Percentiles rank a stretch among this genome's conserved stretches.
phyloP scores from a whole-genome alignment of 2,797 vertebrate genomes.

The Myioborus miniatus region DNA sequence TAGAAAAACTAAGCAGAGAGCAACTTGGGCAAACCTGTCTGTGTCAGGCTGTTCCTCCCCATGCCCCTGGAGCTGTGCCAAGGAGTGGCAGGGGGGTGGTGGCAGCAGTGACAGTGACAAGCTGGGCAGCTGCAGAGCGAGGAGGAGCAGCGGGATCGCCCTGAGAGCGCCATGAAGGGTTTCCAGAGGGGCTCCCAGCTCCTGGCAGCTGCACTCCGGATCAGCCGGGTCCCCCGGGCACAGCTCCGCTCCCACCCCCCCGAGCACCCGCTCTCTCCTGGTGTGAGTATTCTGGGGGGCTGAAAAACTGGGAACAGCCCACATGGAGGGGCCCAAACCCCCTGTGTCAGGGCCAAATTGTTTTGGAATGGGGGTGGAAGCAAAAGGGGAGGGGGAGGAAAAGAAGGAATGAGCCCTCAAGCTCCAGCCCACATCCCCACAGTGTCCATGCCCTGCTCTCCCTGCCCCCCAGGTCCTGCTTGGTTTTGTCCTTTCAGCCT shows the following conservation, averaged over 20 bases:
- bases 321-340: accelerated
- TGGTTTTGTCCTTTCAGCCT: background rate
- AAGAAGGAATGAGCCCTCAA: background rate
- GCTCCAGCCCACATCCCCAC: accelerated
- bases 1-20: accelerated
- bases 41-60: accelerated
- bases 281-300: background rate
- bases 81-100: background rate
- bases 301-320: background rate
- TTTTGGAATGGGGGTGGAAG: background rate
- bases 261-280: background rate
- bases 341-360: accelerated
- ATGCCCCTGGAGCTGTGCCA: background rate
- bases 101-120: background rate
- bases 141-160: accelerated
- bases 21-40: background rate
- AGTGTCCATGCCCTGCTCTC: background rate
- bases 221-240: background rate
- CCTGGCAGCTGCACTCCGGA: background rate
- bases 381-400: background rate
- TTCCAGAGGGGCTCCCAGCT: conserved; percentile 13
- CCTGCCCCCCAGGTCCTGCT: background rate
- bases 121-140: background rate
- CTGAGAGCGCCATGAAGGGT: background rate
- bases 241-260: background rate